phyloP scores from a whole-genome alignment of 1,140 invertebrate species.

The Brachionus plicatilis region DNA sequence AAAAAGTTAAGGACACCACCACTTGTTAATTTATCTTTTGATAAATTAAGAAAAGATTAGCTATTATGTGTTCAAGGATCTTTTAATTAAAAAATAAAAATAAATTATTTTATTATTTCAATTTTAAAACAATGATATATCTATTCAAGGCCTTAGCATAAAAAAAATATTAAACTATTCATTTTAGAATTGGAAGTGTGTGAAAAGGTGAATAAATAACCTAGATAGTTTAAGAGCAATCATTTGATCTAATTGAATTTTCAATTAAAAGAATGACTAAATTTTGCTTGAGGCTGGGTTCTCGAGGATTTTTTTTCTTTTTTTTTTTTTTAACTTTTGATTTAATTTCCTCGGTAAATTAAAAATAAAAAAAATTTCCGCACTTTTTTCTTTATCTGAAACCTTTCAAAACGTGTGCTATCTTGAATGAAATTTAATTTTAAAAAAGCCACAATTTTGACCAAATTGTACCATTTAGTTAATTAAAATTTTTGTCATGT shows the following conservation, averaged over 20 bases:
- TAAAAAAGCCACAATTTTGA: background rate
- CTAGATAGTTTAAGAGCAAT: background rate
- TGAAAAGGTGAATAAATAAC: background rate
- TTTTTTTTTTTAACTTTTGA: background rate
- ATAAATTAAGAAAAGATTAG: too few relatives aligned
- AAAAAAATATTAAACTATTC: too few relatives aligned
- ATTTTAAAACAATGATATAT: too few relatives aligned
- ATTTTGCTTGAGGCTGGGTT: background rate
- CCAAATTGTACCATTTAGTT: background rate
- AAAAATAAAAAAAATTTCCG: background rate
- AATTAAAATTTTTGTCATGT: background rate
- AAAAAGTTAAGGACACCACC: too few relatives aligned
- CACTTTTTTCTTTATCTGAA: background rate
- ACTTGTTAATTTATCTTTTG: too few relatives aligned
- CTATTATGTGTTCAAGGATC: too few relatives aligned
- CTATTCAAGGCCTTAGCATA: too few relatives aligned
- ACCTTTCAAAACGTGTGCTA: background rate
- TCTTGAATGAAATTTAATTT: background rate
- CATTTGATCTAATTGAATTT: background rate
- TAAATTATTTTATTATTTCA: too few relatives aligned
- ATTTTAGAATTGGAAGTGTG: background rate
- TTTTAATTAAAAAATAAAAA: too few relatives aligned
- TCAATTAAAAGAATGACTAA: background rate
- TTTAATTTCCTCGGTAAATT: too few relatives aligned
- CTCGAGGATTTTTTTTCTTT: background rate